Conservation (phyloP, 2,797 vertebrate species). For the Morelia viridis region DNA sequence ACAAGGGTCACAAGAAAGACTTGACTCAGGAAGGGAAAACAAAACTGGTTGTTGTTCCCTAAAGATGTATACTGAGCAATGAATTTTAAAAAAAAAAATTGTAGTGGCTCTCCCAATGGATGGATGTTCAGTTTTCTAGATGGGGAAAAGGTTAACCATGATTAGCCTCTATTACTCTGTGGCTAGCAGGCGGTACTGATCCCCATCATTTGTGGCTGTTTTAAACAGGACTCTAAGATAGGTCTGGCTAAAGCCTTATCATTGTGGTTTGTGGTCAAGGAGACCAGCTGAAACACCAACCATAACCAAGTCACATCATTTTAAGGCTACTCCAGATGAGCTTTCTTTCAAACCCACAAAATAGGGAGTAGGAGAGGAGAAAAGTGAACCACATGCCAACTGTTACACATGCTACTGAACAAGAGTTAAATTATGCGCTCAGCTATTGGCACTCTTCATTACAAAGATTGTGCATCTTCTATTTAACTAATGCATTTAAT, state of each 20-base stretch:
- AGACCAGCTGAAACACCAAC: constrained; percentile 37
- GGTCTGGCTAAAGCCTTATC: constrained; percentile 60
- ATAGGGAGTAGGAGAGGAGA: constrained; percentile 4
- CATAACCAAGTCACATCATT: constrained; percentile 46
- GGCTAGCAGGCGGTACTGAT: constrained; percentile 56
- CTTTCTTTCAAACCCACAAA: constrained; percentile 53
- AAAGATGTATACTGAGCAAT: neutral
- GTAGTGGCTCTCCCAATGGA: neutral
- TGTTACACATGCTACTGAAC: constrained; percentile 27
- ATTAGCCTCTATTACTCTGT: constrained; percentile 63
- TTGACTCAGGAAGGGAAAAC: neutral
- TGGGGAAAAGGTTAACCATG: constrained; percentile 48
- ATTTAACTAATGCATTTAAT: neutral
- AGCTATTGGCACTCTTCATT: constrained; percentile 31
- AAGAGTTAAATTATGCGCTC: constrained; percentile 30
- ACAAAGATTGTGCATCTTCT: constrained; percentile 2
- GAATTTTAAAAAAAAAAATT: neutral
- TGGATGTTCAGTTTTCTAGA: constrained; percentile 16
- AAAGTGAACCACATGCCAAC: neutral
- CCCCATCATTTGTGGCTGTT: constrained; percentile 68
- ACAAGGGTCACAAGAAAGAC: neutral
- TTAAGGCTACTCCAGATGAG: constrained; percentile 27
- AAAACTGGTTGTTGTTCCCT: neutral
- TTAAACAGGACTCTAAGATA: constrained; percentile 49
- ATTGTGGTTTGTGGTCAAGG: constrained; percentile 69